These are phyloP conservation scores for Chloroclystis v-ata DNA, from an alignment of 2,888 invertebrate species.

Conservation along the genomic window DNA sequence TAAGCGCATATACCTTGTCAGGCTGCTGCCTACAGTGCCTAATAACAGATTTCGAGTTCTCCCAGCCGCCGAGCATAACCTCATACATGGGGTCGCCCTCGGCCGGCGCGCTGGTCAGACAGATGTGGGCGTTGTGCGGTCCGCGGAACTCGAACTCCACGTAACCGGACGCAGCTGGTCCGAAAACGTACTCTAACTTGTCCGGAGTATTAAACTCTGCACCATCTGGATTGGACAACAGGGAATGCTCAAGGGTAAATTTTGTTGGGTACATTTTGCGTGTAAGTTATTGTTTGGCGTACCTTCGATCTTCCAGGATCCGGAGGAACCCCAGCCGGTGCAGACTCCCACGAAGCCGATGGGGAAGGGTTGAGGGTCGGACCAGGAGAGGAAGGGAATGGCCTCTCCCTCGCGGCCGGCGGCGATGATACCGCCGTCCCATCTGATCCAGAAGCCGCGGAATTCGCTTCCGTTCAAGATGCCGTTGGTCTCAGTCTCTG, in stretches of 20 bases:
- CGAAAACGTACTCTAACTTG: constrained; percentile 79
- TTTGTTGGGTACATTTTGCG: constrained; percentile 73
- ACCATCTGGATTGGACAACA: constrained; percentile 69
- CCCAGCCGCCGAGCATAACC: constrained; percentile 83
- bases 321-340: constrained; percentile 91
- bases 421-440: constrained; percentile 82
- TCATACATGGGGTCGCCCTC: constrained; percentile 82
- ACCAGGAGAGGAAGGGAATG: constrained; percentile 84
- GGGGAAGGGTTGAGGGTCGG: constrained; percentile 83
- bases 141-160: constrained; percentile 79
- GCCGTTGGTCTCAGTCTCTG: constrained; percentile 83
- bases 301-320: constrained; percentile 91
- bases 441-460: constrained; percentile 91
- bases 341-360: constrained; percentile 88
- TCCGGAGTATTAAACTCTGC: constrained; percentile 76
- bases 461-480: constrained; percentile 85
- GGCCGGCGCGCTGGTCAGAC: constrained; percentile 72
- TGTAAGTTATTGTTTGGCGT: constrained; percentile 27
- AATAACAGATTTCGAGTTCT: constrained; percentile 81
- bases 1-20: constrained; percentile 72
- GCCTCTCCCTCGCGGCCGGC: constrained; percentile 86
- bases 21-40: constrained; percentile 80
- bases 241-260: constrained; percentile 33
- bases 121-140: constrained; percentile 81
- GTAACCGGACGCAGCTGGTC: constrained; percentile 73